Base-by-base conservation (phyloP, 2,888 invertebrate species). In the Gerris lacustris region DNA sequence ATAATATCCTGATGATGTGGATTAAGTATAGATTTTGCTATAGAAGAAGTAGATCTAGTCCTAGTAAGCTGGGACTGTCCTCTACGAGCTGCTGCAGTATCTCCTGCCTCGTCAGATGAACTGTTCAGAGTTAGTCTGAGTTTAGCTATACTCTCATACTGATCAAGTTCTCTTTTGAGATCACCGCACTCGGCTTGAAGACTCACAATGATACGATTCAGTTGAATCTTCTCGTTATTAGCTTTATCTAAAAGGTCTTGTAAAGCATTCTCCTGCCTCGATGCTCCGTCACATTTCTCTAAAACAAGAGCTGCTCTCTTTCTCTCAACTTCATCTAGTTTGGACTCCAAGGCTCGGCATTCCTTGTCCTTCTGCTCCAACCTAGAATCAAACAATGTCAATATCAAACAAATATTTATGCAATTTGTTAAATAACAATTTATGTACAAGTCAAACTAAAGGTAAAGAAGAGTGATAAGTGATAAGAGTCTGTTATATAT, bases 281-380 rank as follows among this genome's bases (percentile, higher is more conserved):
- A 68, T 6, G 72, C 72, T 18, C 75, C 71, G 7, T 75, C 74
- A 17, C 74, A 73, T 67, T 74, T 75, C 17, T 74, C 74, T 67
- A 76, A 72, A n/a, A 75, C 55, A 45, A 71, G 67, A 45, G 69
- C 71, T n/a, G 72, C 70, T 17, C 72, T 72, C 15, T 72, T 73
- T 18, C 71, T 70, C 31, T 75, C 74, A 67, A 75, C 63, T 71
- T 76, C 76, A 17, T 69, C 64, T 15, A 76, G 63, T 67, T 72
- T 73, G 2, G 66, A 67, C 69, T 76, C 74, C 66, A 75, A 64
- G 18, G 68, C 45, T 31, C 73, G 71, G 44, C 71, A 73, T 5
- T 73, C 71, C 6, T 73, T 73, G 44, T 75, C 76, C 74, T 75
- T 55, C 55, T 11, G 55, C 15, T 55, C 55, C 15, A 55, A 55